phyloP scores from a whole-genome alignment of 2,113 vertebrate genomes.

The Oreochromis niloticus region DNA sequence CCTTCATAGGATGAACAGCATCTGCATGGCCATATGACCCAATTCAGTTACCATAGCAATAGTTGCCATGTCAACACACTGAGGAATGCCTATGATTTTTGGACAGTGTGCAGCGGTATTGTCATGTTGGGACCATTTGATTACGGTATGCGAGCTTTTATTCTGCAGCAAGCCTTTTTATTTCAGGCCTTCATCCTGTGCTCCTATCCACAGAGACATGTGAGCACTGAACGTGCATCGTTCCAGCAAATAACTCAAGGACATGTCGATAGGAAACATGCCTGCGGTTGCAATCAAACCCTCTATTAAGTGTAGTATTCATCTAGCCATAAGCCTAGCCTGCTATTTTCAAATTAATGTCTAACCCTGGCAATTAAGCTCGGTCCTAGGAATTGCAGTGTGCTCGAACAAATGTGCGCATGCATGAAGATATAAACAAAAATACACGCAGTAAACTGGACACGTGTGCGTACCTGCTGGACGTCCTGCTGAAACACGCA shows the following conservation, averaged over 20 bases:
- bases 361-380: not conserved
- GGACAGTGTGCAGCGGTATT: not conserved
- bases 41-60: constrained; percentile 58
- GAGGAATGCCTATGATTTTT: constrained; percentile 24
- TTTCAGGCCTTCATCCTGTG: not conserved
- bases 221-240: not conserved
- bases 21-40: constrained; percentile 62
- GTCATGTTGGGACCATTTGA: not conserved
- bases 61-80: constrained; percentile 53
- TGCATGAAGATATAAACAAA: not conserved
- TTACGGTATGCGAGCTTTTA: not conserved
- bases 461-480: constrained; percentile 79
- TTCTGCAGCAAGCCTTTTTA: not conserved
- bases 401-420: not conserved
- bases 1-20: constrained; percentile 23
- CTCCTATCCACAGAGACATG: not conserved
- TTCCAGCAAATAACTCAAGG: constrained; percentile 13
- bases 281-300: constrained; percentile 30
- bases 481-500: constrained; percentile 98
- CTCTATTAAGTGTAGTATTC: constrained; percentile 24
- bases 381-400: not conserved
- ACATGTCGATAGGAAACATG: constrained; percentile 33
- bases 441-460: not conserved
- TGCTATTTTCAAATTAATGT: constrained; percentile 42
- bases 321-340: constrained; percentile 15